Evolutionary conservation across 2,888 invertebrate species (phyloP).

Genomic region (Cheilosia impressa): DNA sequence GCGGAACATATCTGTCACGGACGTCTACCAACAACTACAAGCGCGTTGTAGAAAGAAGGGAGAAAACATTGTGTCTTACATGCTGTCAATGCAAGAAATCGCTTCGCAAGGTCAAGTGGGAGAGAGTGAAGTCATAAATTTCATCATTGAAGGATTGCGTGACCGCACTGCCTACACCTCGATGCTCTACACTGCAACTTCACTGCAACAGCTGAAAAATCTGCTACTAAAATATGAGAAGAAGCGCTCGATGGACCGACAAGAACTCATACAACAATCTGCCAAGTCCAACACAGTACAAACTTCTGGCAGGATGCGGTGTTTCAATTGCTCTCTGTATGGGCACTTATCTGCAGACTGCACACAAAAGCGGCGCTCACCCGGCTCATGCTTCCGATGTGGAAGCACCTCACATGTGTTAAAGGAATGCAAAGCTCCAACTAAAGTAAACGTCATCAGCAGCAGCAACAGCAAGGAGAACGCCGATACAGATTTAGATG

Average conservation of each 20-base stretch:
- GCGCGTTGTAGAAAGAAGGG: slow-evolving; percentile 7
- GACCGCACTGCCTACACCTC: slow-evolving; percentile 21
- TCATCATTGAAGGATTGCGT: slow-evolving; percentile 17
- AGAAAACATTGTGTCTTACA: slow-evolving; percentile 12
- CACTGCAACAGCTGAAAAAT: slow-evolving; percentile 17
- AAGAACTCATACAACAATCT: slow-evolving; percentile 1
- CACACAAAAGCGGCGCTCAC: not conserved
- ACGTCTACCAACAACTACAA: slow-evolving; percentile 29
- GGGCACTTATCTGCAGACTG: slow-evolving; percentile 18
- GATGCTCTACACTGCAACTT: slow-evolving; percentile 21
- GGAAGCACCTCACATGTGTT: slow-evolving; percentile 15
- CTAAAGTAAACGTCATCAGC: not conserved
- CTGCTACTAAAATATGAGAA: slow-evolving; percentile 14
- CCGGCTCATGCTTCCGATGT: slow-evolving; percentile 30
- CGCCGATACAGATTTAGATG: not conserved
- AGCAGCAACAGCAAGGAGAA: not conserved
- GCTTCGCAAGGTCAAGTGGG: slow-evolving; percentile 8
- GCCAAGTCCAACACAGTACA: too few species aligned
- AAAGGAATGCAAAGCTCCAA: slow-evolving; percentile 16
- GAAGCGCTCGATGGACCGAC: slow-evolving; percentile 15
- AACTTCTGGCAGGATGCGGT: slow-evolving; percentile 8
- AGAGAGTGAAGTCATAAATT: slow-evolving; percentile 6
- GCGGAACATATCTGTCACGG: slow-evolving; percentile 22
- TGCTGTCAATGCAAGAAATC: slow-evolving; percentile 19
- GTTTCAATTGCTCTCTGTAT: slow-evolving; percentile 19